phyloP scores from a whole-genome alignment of 2,113 vertebrate species.

The Vulpes lagopus region DNA sequence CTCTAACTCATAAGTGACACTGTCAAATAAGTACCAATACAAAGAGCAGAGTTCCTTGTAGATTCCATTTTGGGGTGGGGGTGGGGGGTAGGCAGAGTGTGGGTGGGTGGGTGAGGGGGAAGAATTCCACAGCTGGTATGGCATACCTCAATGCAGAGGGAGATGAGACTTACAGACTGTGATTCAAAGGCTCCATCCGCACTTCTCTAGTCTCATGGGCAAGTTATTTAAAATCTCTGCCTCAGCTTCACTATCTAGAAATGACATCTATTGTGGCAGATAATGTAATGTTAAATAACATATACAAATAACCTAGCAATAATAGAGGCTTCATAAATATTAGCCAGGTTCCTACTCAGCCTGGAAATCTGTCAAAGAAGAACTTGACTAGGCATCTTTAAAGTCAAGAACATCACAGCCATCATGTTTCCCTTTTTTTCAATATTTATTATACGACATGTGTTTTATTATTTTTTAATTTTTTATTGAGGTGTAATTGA shows the following conservation, averaged over 20 bases:
- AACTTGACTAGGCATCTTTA: neutral
- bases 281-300: neutral
- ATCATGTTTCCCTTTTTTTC: neutral
- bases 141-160: neutral
- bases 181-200: neutral
- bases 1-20: neutral
- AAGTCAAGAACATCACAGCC: neutral
- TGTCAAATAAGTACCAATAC: neutral
- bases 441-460: neutral
- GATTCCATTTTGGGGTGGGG: rapidly evolving
- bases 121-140: neutral
- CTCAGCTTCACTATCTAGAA: neutral
- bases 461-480: neutral
- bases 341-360: neutral
- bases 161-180: neutral
- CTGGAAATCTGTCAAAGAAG: neutral
- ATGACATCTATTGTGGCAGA: neutral
- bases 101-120: rapidly evolving
- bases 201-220: no score
- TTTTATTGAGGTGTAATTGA: neutral
- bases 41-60: neutral
- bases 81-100: neutral
- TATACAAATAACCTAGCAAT: neutral
- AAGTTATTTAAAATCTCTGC: neutral
- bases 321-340: neutral